These are phyloP conservation scores for Anodontia alba DNA, from an alignment of 2,888 invertebrate genomes.

Conservation along the genomic window DNA sequence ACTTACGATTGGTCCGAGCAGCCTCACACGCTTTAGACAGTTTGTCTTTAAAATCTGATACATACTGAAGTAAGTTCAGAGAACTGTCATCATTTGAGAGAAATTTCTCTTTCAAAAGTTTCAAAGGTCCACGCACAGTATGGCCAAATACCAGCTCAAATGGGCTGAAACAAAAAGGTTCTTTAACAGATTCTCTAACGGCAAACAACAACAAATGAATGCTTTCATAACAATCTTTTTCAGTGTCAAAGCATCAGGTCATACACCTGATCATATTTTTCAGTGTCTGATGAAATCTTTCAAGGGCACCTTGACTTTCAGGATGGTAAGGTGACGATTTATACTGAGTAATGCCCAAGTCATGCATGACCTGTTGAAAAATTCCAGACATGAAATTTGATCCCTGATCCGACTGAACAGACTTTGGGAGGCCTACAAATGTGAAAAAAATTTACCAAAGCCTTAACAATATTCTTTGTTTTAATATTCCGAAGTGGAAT, in stretches of 20 bases:
- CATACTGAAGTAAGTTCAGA: conserved; percentile 9
- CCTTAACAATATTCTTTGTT: no score
- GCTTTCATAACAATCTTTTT: conserved; percentile 57
- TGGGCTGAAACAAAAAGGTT: conserved; percentile 61
- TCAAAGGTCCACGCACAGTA: conserved; percentile 42
- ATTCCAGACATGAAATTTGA: conserved; percentile 59
- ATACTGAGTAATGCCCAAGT: conserved; percentile 27
- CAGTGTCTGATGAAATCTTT: conserved; percentile 51
- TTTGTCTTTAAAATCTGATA: conserved; percentile 2
- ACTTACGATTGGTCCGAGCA: conserved; percentile 45
- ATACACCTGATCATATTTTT: conserved; percentile 53
- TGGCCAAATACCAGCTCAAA: conserved; percentile 63
- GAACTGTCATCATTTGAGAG: not conserved
- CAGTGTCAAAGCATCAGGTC: conserved; percentile 43
- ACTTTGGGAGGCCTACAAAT: no score
- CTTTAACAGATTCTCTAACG: conserved; percentile 47
- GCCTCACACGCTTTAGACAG: conserved; percentile 19
- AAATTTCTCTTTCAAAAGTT: no score
- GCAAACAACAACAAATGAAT: conserved; percentile 52
- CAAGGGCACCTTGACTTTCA: conserved; percentile 48
- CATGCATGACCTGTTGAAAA: conserved; percentile 53
- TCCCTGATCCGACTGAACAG: conserved; percentile 57
- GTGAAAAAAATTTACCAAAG: no score
- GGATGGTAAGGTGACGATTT: conserved; percentile 28
- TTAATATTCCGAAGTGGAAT: no score